Evolutionary conservation across 2,888 invertebrate species (phyloP), one percentile per base, ranked within the genome.

Genomic region (Athalia cordata): DNA sequence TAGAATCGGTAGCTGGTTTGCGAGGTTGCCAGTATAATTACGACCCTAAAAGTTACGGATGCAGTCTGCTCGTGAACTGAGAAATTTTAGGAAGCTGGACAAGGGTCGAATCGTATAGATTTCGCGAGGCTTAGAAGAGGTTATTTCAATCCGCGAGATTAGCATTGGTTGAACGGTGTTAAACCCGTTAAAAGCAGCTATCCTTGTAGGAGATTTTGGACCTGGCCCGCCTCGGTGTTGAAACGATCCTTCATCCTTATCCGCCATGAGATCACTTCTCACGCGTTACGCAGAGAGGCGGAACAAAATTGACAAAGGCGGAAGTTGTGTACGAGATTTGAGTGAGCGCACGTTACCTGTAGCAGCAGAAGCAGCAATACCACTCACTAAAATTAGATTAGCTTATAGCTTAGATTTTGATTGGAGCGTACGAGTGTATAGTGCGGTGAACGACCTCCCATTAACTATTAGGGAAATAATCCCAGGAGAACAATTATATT

Each of bases 401-500:
- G 52, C 52, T 62, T 64, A 49, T 75, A 61, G 52, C 52, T 62
- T 64, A 49, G 49, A 64, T 62, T 75, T 75, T 62, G 62, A 62
- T 75, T 75, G 62, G 50, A 64, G n/a, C 75, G 61, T 75, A 64
- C 8, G 50, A n/a, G 13, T 13, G 4, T 75, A 62, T 11, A 64
- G 62, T 64, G 49, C 15, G 62, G 61, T 49, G 62, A 75, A 62
- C 75, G 47, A 72, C 72, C 72, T 55, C 43, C 50, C 64, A 61
- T 75, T 64, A 64, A 64, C 75, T 75, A 75, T 75, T 64, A 75
- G 75, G 62, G 75, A 75, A 62, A 29, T 29, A 66, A 50, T 45
- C 61, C 75, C 50, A 13, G 62, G 13, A 72, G 72, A 72, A 72
- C 72, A 75, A 75, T 64, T 75, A 75, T 66, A 66, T 75, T 62